Evolutionary conservation across 2,797 vertebrate genomes (phyloP).

Genomic region (Selene dorsalis): DNA sequence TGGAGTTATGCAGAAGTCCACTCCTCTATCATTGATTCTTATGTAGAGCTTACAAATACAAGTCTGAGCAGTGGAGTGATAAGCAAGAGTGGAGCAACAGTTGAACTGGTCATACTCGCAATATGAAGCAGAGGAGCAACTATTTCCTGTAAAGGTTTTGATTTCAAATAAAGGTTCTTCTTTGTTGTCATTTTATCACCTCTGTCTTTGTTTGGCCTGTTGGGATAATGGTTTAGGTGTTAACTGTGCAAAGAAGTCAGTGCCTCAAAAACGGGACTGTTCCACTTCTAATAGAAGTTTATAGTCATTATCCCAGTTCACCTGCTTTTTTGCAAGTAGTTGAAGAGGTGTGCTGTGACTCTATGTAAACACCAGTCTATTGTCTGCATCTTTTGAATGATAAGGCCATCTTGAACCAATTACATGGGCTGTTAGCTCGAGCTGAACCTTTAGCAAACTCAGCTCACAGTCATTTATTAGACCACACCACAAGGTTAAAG

Average conservation of each 20-base stretch:
- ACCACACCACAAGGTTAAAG: constrained; percentile 48
- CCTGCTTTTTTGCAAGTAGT: constrained; percentile 18
- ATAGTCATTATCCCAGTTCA: constrained; percentile 15
- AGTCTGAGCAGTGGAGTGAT: constrained; percentile 40
- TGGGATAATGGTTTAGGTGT: constrained; percentile 23
- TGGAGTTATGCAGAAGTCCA: constrained; percentile 16
- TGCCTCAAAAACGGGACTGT: not conserved
- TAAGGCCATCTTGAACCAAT: constrained; percentile 76
- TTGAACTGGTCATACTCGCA: not conserved
- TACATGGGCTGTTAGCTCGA: constrained; percentile 73
- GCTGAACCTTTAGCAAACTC: constrained; percentile 63
- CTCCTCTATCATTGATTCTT: constrained; percentile 37
- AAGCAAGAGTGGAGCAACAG: constrained; percentile 19
- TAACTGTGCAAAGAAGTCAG: constrained; percentile 6
- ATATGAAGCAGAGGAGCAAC: not conserved
- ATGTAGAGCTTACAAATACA: constrained; percentile 43
- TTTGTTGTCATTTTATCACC: constrained; percentile 3
- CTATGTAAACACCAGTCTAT: constrained; percentile 22
- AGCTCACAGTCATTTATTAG: constrained; percentile 49
- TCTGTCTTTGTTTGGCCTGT: constrained; percentile 28
- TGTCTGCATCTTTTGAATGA: constrained; percentile 61
- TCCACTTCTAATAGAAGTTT: not conserved
- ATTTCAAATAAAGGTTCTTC: constrained; percentile 32
- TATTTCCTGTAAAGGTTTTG: constrained; percentile 17
- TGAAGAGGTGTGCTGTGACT: constrained; percentile 23